These are phyloP conservation scores for Harpalus rufipes DNA, from an alignment of 2,888 invertebrate species.

Conservation along the genomic window DNA sequence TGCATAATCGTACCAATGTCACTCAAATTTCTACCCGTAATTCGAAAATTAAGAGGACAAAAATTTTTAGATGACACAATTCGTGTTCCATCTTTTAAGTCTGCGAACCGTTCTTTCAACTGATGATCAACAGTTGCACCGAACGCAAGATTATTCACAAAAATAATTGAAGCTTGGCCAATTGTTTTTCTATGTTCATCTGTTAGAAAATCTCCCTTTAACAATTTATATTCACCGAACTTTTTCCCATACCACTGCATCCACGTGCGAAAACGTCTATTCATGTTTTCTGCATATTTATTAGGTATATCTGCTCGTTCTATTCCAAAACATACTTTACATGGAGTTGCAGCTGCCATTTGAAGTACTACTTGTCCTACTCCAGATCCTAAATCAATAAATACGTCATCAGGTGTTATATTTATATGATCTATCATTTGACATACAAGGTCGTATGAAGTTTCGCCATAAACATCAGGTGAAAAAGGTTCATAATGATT, in stretches of 20 bases:
- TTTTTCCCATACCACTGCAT: slow-evolving; percentile 97
- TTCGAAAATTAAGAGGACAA: slow-evolving; percentile 95
- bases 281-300: slow-evolving; percentile 93
- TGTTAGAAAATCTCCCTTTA: slow-evolving; percentile 93
- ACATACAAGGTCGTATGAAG: slow-evolving; percentile 94
- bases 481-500: slow-evolving; percentile 98
- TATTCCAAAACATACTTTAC: slow-evolving; percentile 93
- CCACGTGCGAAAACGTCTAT: slow-evolving; percentile 90
- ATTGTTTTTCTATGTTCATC: slow-evolving; percentile 93
- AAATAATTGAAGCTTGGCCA: slow-evolving; percentile 92
- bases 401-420: slow-evolving; percentile 92
- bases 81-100: slow-evolving; percentile 92
- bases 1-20: slow-evolving; percentile 98
- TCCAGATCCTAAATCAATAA: slow-evolving; percentile 96
- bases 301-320: slow-evolving; percentile 97
- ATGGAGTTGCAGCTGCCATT: slow-evolving; percentile 93
- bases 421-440: slow-evolving; percentile 96
- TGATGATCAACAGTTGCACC: slow-evolving; percentile 95
- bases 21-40: slow-evolving; percentile 94
- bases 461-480: slow-evolving; percentile 97
- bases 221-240: slow-evolving; percentile 89
- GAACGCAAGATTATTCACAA: slow-evolving; percentile 98
- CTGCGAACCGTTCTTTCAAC: slow-evolving; percentile 93
- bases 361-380: slow-evolving; percentile 97
- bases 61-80: slow-evolving; percentile 98